A percentile compares a stretch with the other conserved stretches of the same genome.
Evolutionary conservation across 2,113 vertebrate genomes (phyloP).

Genomic region (Panurus biarmicus): DNA sequence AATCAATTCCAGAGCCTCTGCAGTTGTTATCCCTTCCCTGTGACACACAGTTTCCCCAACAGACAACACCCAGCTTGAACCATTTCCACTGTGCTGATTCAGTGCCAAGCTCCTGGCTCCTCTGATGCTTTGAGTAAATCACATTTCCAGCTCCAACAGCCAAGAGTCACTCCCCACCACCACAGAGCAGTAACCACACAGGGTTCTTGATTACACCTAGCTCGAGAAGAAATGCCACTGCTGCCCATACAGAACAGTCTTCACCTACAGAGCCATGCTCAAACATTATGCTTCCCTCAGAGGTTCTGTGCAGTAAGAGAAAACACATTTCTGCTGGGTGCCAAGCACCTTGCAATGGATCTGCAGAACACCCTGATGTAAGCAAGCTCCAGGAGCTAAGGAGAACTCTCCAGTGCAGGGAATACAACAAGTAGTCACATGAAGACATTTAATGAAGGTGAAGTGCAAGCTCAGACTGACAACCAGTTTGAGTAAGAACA

Average conservation of each 20-base stretch:
- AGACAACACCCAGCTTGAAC: not conserved
- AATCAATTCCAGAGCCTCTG: not conserved
- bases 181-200: not conserved
- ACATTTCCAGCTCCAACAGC: not conserved
- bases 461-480: not conserved
- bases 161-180: not conserved
- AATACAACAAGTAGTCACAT: not conserved
- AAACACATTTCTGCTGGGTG: not conserved
- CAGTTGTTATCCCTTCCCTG: not conserved
- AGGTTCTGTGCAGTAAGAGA: not conserved
- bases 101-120: not conserved
- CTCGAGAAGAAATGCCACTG: not conserved
- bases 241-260: not conserved
- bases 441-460: not conserved
- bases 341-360: not conserved
- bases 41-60: not conserved
- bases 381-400: not conserved
- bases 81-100: not conserved
- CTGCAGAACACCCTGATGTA: not conserved
- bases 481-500: not conserved
- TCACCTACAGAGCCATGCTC: not conserved
- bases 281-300: not conserved
- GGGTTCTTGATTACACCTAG: not conserved
- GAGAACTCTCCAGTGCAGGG: not conserved
- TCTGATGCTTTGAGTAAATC: not conserved